Evolutionary conservation across 1,140 invertebrate genomes (phyloP).

Genomic region (Spodoptera litura): DNA sequence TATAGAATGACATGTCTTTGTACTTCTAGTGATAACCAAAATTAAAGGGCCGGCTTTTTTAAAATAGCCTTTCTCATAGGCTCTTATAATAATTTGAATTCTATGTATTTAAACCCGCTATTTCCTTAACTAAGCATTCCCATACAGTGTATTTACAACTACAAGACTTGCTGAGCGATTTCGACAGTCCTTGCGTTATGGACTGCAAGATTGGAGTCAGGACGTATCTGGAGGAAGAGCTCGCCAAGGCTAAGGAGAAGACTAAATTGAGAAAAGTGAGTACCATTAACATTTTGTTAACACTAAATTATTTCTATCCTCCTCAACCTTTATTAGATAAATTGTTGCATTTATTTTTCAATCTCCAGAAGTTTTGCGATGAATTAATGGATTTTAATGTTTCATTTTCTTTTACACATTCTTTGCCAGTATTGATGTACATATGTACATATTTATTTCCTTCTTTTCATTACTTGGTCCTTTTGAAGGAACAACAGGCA

Average conservation of each 20-base stretch:
- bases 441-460: too few relatives aligned
- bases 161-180: constrained; percentile 96
- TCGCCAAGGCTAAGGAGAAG: constrained; percentile 97
- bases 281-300: constrained; percentile 36
- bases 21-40: too few relatives aligned
- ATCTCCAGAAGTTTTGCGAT: too few relatives aligned
- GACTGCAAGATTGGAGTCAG: constrained; percentile 98
- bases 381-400: too few relatives aligned
- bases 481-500: too few relatives aligned
- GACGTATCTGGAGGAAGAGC: constrained; percentile 97
- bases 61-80: background rate
- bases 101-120: background rate
- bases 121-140: constrained; percentile 68
- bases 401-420: too few relatives aligned
- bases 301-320: background rate
- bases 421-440: too few relatives aligned
- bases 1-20: background rate
- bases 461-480: too few relatives aligned
- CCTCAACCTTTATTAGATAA: background rate
- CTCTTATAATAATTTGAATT: background rate
- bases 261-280: constrained; percentile 95
- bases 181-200: constrained; percentile 97
- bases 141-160: constrained; percentile 92
- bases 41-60: too few relatives aligned
- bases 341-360: background rate